Evolutionary conservation across 2,797 vertebrate species (phyloP).

Genomic region (Sebastes itinus): DNA sequence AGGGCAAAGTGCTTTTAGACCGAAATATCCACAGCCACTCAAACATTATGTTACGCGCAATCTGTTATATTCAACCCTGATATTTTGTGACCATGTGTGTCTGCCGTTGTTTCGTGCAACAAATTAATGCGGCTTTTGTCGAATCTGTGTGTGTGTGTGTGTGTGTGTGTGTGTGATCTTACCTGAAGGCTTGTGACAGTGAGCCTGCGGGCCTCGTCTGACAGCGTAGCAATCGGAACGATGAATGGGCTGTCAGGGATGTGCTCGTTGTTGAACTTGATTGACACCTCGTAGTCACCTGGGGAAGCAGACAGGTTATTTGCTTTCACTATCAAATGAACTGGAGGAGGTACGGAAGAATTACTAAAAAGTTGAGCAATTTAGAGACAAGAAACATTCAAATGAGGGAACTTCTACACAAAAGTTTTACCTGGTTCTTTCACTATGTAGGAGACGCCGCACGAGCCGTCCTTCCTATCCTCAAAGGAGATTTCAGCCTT

Average conservation of each 20-base stretch:
- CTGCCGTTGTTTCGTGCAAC: not conserved
- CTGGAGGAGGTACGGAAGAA: constrained; percentile 2
- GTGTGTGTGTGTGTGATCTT: not conserved
- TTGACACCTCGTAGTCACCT: constrained; percentile 97
- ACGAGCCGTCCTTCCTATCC: constrained; percentile 94
- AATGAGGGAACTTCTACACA: not conserved
- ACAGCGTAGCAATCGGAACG: constrained; percentile 92
- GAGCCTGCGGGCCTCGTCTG: constrained; percentile 92
- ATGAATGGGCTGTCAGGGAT: constrained; percentile 97
- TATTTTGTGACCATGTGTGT: constrained; percentile 16
- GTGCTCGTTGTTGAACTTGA: constrained; percentile 98
- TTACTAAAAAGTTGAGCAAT: not conserved
- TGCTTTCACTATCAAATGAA: constrained; percentile 40
- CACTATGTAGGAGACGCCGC: constrained; percentile 91
- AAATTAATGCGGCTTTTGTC: constrained; percentile 17
- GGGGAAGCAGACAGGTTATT: constrained; percentile 49
- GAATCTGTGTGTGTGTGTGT: not conserved
- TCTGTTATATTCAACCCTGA: constrained; percentile 28
- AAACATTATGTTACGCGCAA: constrained; percentile 18
- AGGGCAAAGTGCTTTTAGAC: constrained; percentile 65
- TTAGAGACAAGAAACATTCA: not conserved
- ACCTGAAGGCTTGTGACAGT: constrained; percentile 96
- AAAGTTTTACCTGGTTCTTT: constrained; percentile 88
- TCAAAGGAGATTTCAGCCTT: constrained; percentile 95
- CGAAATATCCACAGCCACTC: constrained; percentile 48